Evolutionary conservation across 1,140 invertebrate species (phyloP).

Genomic region (Babylonia areolata): DNA sequence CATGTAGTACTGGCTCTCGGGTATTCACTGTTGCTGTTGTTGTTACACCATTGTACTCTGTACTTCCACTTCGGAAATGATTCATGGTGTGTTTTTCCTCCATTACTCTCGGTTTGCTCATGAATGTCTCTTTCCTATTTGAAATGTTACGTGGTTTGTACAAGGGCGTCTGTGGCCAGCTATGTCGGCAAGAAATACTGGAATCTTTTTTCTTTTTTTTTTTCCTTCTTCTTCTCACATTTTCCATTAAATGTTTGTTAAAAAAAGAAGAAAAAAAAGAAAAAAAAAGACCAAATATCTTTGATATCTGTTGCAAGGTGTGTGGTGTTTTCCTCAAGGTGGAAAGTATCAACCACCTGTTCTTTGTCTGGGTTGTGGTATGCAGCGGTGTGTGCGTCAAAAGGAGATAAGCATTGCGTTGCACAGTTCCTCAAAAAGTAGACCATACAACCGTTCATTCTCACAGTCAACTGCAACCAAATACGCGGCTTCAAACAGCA

Average conservation of each 20-base stretch:
- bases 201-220: too few species aligned
- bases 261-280: too few species aligned
- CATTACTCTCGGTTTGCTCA: neutral
- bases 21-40: neutral
- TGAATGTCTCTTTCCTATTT: neutral
- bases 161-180: too few species aligned
- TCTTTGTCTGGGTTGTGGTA: neutral
- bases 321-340: neutral
- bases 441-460: too few species aligned
- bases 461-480: too few species aligned
- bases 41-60: neutral
- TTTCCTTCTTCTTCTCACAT: too few species aligned
- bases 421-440: too few species aligned
- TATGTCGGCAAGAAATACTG: too few species aligned
- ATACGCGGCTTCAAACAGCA: too few species aligned
- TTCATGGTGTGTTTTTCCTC: neutral
- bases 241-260: neutral
- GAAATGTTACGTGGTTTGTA: too few species aligned
- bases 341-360: neutral
- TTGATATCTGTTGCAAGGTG: neutral
- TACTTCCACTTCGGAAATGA: neutral
- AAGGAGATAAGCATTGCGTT: too few species aligned
- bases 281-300: neutral
- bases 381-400: neutral
- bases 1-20: too few species aligned